Base-by-base conservation (phyloP, 2,113 vertebrate genomes). In the Chaetops frenatus region DNA sequence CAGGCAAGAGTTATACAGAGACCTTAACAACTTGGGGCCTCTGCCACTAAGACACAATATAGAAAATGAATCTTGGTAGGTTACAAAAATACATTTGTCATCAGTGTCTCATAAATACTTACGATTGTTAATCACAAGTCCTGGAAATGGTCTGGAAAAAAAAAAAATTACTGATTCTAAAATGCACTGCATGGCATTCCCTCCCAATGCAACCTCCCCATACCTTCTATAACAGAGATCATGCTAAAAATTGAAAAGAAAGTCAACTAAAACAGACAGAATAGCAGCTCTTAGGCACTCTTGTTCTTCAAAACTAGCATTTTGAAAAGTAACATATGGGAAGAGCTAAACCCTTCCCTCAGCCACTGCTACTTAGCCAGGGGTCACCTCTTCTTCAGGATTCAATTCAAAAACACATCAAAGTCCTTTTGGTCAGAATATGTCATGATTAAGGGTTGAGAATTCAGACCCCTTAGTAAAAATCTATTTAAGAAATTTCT, bases 71-170 rank as follows among this genome's bases (percentile, higher is more conserved):
- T 57, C 28, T 38, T 25, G 12, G 18, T 35, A 87, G 22, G 38
- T 56, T 47, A 54, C 25, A 85, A 58, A 74, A 78, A 38, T 5
- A 40, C 8, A 53, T 51, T 74, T 90, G 36, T 48, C 33, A 70
- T 60, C 73, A 44, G 10, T 15, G 36, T 31, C 48, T 88, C 66
- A 50, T 19, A 38, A 89, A 90, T 96, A 98, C 97, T 98, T 92
- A 98, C 97, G 76, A 56, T 91, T 89, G 65, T 97, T 98, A 62
- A 97, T 95, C 81, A 97, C 95, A 31, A 97, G 95, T 86, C 97
- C 97, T 88, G 97, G 97, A 94, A 98, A 97, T 1, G 97, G 97
- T 38, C 97, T 98, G 94, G 6, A 38, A 78, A 31, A 57, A 69
- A 47, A 28, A 5, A 36, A 15, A 58, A 31, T 58, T 31, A 74